A percentile compares a stretch with the other conserved stretches of the same genome.
phyloP scores from a whole-genome alignment of 53 echinoderm and acorn worm genomes.

The Stichopus horrens region DNA sequence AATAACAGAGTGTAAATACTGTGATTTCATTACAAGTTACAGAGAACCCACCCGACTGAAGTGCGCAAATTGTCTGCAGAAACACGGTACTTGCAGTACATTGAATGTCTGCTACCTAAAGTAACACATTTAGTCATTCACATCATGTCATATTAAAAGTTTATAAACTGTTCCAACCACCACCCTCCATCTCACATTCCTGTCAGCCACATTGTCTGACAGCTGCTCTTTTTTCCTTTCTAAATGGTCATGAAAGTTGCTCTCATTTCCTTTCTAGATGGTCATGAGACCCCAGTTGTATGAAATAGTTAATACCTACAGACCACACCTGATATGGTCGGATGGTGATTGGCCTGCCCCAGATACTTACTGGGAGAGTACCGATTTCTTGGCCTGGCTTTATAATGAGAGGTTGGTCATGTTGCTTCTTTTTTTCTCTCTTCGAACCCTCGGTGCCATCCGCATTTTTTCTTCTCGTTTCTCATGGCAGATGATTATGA shows the following conservation, averaged over 20 bases:
- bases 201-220: background rate
- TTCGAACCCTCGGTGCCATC: background rate
- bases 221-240: background rate
- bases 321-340: slow-evolving; percentile 63
- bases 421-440: background rate
- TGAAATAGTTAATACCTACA: slow-evolving; percentile 63
- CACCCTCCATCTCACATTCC: no score
- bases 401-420: slow-evolving; percentile 78
- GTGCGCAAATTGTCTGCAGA: no score
- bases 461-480: background rate
- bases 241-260: slow-evolving; percentile 45
- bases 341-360: slow-evolving; percentile 51
- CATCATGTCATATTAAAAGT: no score
- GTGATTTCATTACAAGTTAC: no score
- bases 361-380: slow-evolving; percentile 78
- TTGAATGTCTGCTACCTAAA: no score
- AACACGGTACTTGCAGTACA: no score
- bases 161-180: no score
- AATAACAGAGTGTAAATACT: no score
- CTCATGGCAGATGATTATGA: slow-evolving; percentile 57
- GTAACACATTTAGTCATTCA: no score
- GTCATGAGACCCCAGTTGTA: slow-evolving; percentile 54
- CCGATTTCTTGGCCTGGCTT: slow-evolving; percentile 84
- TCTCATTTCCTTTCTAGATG: slow-evolving; percentile 34
- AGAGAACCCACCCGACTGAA: no score